Conservation (phyloP, 2,888 invertebrate genomes). For the Tetheella fluctuosa region DNA sequence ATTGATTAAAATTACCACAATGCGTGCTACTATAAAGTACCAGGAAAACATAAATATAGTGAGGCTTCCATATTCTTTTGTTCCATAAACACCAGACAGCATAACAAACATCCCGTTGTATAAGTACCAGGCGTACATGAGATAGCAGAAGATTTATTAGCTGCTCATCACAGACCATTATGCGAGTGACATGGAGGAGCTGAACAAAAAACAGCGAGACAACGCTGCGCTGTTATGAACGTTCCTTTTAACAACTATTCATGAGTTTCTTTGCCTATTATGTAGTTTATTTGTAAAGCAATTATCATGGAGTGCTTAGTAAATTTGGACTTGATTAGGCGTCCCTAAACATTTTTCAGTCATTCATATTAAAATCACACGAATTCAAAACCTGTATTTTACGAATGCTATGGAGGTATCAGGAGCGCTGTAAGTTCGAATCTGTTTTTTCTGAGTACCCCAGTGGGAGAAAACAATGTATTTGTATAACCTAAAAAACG, state of each 20-base stretch:
- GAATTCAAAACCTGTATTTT: neutral
- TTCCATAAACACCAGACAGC: neutral
- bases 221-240: constrained; percentile 3
- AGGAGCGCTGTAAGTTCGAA: too few relatives aligned
- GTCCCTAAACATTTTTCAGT: neutral
- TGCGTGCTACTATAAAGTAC: neutral
- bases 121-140: constrained; percentile 13
- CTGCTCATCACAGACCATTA: constrained; percentile 12
- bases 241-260: neutral
- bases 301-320: neutral
- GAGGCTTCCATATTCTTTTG: neutral
- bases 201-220: constrained; percentile 11
- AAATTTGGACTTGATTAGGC: neutral
- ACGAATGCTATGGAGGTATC: too few relatives aligned
- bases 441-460: too few relatives aligned
- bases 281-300: neutral
- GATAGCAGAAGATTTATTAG: constrained; percentile 14
- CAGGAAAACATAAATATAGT: neutral
- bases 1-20: too few relatives aligned
- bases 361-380: neutral
- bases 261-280: neutral
- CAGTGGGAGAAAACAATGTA: too few relatives aligned
- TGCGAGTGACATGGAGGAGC: constrained; percentile 12
- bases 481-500: neutral
- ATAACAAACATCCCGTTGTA: neutral